Evolutionary conservation across 2,797 vertebrate genomes (phyloP), one percentile per base, ranked within the genome.

Genomic region (Eremophila alpestris): DNA sequence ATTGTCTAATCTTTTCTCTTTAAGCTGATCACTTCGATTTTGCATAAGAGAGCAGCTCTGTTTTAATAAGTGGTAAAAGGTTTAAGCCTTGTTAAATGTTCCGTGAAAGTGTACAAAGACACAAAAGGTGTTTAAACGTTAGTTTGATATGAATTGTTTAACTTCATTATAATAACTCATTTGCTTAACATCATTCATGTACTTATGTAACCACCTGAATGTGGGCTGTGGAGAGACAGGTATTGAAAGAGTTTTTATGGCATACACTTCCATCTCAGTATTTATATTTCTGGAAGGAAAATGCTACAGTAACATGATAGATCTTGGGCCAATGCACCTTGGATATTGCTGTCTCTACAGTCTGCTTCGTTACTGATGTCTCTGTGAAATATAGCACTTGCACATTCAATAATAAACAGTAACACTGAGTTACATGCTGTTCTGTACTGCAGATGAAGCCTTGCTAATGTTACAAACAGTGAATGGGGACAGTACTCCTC

Each of bases 41-140:
- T 94, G 64, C 46, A 55, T 51, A 16, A 40, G 34, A 85, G 46
- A 87, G 40, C 23, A 83, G 40, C 59, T 89, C 77, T 70, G 13
- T 79, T 93, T 89, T 74, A 91, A 89, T 59, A 92, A n/a, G 48
- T 56, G 32, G 45, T 83, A 80, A 70, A 94, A 92, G 34, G 89
- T 51, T 77, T 34, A 83, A 84, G 26, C 62, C 16, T 91, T 68
- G n/a, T 75, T 93, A 82, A 90, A 81, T 48, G 46, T 83, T 92
- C 63, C 30, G 55, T 83, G 71, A 80, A 91, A 89, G 73, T 27
- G n/a, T 68, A 69, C 29, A 38, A 55, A 87, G 68, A 26, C 24
- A 83, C 45, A 79, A 91, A 90, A 58, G 23, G 32, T 83, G 29
- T 91, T 92, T 80, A 87, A 87, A 63, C 2, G 1, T 7, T 58